These are phyloP conservation scores for Gopherus evgoodei DNA, from an alignment of 2,113 vertebrate genomes.

Conservation along the genomic window DNA sequence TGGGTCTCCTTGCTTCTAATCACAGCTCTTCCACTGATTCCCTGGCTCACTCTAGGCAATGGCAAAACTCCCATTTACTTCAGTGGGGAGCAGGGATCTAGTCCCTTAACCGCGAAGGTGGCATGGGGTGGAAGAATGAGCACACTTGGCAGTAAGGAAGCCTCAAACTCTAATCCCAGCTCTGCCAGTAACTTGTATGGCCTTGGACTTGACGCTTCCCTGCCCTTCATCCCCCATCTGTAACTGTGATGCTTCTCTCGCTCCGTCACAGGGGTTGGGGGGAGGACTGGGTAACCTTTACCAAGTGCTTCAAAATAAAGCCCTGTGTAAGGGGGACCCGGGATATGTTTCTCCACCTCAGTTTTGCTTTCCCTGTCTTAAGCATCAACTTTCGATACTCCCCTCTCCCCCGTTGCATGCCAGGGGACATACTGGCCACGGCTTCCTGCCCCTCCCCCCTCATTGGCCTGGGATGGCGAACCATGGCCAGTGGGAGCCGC, in stretches of 20 bases:
- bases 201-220: not conserved
- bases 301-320: not conserved
- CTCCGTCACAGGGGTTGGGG: not conserved
- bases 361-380: not conserved
- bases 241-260: not conserved
- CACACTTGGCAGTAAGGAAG: not conserved
- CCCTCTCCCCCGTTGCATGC: not conserved
- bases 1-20: not conserved
- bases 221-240: not conserved
- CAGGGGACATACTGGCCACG: too few species aligned
- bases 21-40: not conserved
- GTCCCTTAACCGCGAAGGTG: not conserved
- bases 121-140: not conserved
- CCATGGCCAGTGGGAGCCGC: too few species aligned
- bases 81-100: not conserved
- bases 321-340: not conserved
- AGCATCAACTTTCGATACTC: not conserved
- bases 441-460: too few species aligned
- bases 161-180: not conserved
- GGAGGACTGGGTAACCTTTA: not conserved
- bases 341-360: not conserved
- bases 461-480: too few species aligned
- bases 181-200: not conserved
- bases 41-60: not conserved
- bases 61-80: not conserved